Conservation (phyloP, 2,113 vertebrate genomes). For the Pionites leucogaster region DNA sequence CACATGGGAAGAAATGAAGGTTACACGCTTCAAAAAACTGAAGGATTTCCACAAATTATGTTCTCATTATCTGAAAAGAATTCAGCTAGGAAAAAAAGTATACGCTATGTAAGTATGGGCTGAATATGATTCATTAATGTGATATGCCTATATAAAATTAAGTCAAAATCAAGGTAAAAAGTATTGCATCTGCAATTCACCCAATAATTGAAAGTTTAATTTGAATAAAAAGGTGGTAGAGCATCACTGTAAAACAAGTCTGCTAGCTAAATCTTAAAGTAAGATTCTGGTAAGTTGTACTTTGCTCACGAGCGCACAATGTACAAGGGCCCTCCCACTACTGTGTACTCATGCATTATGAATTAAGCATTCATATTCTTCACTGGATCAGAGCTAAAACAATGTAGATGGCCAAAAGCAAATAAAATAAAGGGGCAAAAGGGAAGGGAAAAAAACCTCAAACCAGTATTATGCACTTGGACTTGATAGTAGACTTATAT, state of each 20-base stretch:
- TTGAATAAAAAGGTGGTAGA: not conserved
- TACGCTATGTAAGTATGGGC: not conserved
- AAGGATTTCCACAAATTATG: not conserved
- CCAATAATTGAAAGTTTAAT: not conserved
- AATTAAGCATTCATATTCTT: not conserved
- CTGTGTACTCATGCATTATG: too few species aligned
- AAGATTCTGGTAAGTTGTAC: not conserved
- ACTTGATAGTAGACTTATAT: not conserved
- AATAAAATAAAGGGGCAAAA: not conserved
- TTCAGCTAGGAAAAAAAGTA: not conserved
- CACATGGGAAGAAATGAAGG: not conserved
- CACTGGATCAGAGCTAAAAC: not conserved
- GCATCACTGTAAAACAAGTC: not conserved
- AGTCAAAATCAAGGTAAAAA: not conserved
- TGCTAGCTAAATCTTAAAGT: not conserved
- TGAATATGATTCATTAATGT: not conserved
- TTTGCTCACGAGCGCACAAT: not conserved
- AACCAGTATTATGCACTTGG: not conserved
- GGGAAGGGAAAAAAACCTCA: not conserved
- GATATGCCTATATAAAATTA: not conserved
- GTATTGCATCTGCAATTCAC: not conserved
- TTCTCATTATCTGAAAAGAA: not conserved
- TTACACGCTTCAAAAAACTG: not conserved
- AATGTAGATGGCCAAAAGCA: not conserved
- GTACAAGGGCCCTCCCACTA: not conserved